Percentiles rank a stretch among this genome's conserved stretches.
These are phyloP conservation scores for Tachystola acroxantha DNA, from an alignment of 2,888 invertebrate species.

Conservation along the genomic window DNA sequence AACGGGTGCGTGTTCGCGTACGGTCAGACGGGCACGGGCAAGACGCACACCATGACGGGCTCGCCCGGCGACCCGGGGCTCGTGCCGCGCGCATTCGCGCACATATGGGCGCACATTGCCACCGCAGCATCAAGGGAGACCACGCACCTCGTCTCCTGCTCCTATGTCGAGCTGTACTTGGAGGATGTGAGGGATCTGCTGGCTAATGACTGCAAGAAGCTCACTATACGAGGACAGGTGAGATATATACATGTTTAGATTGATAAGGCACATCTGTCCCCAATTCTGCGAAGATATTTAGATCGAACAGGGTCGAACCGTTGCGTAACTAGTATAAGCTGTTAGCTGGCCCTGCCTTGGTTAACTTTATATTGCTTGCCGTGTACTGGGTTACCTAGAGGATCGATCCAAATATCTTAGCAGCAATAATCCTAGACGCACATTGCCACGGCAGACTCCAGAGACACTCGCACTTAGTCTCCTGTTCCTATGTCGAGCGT, in stretches of 20 bases:
- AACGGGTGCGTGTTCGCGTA: slow-evolving; percentile 99
- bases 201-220: slow-evolving; percentile 87
- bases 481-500: slow-evolving; percentile 98
- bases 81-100: slow-evolving; percentile 97
- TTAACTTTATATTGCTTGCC: too few relatives aligned
- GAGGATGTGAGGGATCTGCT: slow-evolving; percentile 88
- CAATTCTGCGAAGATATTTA: too few relatives aligned
- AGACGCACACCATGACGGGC: slow-evolving; percentile 88
- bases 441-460: slow-evolving; percentile 88
- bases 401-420: too few relatives aligned
- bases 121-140: slow-evolving; percentile 89
- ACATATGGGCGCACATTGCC: slow-evolving; percentile 97
- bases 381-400: too few relatives aligned
- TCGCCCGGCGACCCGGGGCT: slow-evolving; percentile 83
- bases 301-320: too few relatives aligned
- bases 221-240: slow-evolving; percentile 77
- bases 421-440: too few relatives aligned
- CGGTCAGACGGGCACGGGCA: slow-evolving; percentile 98
- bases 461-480: slow-evolving; percentile 96
- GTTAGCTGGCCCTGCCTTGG: too few relatives aligned
- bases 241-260: too few relatives aligned
- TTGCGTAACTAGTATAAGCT: too few relatives aligned
- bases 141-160: slow-evolving; percentile 96
- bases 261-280: too few relatives aligned
- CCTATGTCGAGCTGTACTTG: slow-evolving; percentile 98